Evolutionary conservation across 2,113 vertebrate species (phyloP), one percentile per base, ranked within the genome.

Genomic region (Strix aluco): DNA sequence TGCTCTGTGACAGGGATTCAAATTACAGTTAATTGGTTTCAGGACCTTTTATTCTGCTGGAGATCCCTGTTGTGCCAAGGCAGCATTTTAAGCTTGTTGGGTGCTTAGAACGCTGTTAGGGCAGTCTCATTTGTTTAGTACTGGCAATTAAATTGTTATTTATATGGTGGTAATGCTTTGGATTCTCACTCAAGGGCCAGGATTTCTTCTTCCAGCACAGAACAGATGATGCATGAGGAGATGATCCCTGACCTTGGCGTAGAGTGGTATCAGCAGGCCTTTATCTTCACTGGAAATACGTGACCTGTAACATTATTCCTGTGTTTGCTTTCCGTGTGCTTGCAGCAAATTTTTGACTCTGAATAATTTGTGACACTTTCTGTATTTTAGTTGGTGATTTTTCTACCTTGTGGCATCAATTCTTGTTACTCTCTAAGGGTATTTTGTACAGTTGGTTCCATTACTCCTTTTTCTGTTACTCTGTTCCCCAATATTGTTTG

Each of bases 91-190:
- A 70, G 26, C 63, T 27, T 15, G 16, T 58, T 72, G 63, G 38
- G 8, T 2, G 0, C 54, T 72, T 15, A 0, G 14, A 51, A 1
- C 7, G 0, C n/a, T 16, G 7, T 22, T 11, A 42, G 49, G 51
- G 22, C 80, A 23, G 30, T 13, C 29, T 58, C 5, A 0, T 9
- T 44, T 40, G 25, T 83, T 86, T 57, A 62, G 23, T 22, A 8
- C 36, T 49, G 69, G 55, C 72, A 36, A 10, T 69, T 54, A 49
- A 59, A 47, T 32, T 25, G 7, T 55, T 46, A 13, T 30, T 83
- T 83, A 4, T n/a, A 0, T 1, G 13, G 71, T 13, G 65, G 6
- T 12, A 10, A 16, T 8, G 51, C 27, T 51, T 62, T 0, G 2
- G 58, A 4, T 14, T 58, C 79, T 65, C 42, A 19, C 25, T 74